Percentiles rank a stretch among this genome's conserved stretches.
phyloP scores from a whole-genome alignment of 35 echinoderm and acorn worm species.

The Heliocidaris erythrogramma region DNA sequence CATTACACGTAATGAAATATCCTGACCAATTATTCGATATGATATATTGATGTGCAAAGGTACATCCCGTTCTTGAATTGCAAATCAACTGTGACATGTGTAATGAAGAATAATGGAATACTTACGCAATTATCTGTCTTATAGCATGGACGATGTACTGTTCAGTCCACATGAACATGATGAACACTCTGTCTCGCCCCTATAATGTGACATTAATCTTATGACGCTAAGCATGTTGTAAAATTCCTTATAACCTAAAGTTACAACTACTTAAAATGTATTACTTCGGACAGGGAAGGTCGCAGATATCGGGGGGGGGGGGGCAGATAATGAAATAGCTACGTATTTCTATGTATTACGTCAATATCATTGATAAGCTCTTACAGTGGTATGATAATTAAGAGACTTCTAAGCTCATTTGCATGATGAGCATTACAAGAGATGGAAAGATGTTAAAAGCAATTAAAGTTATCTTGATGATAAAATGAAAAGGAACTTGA shows the following conservation, averaged over 20 bases:
- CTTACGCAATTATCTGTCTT: background rate
- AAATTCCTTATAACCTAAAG: background rate
- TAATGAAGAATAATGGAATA: conserved; percentile 3
- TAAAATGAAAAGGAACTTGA: too few species aligned
- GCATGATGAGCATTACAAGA: too few species aligned
- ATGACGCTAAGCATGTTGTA: background rate
- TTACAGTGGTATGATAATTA: too few species aligned
- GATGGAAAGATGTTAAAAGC: too few species aligned
- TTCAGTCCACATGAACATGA: background rate
- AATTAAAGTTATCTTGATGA: too few species aligned
- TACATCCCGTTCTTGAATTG: background rate
- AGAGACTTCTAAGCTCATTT: too few species aligned
- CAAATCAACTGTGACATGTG: background rate
- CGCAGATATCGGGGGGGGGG: too few species aligned
- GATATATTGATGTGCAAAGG: conserved; percentile 4
- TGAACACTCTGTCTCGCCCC: background rate
- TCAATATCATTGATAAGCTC: too few species aligned
- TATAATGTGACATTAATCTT: background rate
- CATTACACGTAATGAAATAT: background rate
- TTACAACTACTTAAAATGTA: too few species aligned
- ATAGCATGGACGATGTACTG: background rate
- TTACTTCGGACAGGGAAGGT: too few species aligned
- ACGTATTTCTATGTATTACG: too few species aligned
- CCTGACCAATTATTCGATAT: conserved; percentile 12
- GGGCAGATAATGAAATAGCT: too few species aligned